Evolutionary conservation across 1,140 invertebrate genomes (phyloP).

Genomic region (Hirudo medicinalis): DNA sequence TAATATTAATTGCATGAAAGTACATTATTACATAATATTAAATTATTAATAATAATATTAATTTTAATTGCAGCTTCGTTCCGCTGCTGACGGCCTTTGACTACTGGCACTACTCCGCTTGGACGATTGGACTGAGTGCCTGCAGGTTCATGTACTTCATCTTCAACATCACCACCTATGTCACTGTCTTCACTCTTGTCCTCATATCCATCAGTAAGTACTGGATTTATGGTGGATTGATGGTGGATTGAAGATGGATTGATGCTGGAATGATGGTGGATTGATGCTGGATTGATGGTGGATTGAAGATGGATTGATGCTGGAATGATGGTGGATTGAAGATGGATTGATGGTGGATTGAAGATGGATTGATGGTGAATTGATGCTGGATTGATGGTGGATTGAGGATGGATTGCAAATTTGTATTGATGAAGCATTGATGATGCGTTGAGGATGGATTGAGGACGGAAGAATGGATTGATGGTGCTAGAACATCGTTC

Average conservation of each 20-base stretch:
- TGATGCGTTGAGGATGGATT: too few species aligned
- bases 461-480: too few species aligned
- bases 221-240: neutral
- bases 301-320: too few species aligned
- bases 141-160: conserved; percentile 9
- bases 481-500: too few species aligned
- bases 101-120: neutral
- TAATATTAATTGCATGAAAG: neutral
- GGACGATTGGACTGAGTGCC: conserved; percentile 2
- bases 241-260: neutral
- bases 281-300: too few species aligned
- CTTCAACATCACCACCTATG: conserved; percentile 6
- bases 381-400: too few species aligned
- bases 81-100: neutral
- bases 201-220: conserved; percentile 1
- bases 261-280: neutral
- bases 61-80: conserved; percentile 1
- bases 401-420: too few species aligned
- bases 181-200: conserved; percentile 10
- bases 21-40: neutral
- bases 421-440: too few species aligned
- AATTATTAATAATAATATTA: conserved; percentile 5
- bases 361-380: too few species aligned
- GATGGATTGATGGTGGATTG: too few species aligned
- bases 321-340: too few species aligned